Percentiles rank a stretch among this genome's conserved stretches.
These are phyloP conservation scores for Carassius carassius DNA, from an alignment of 2,113 vertebrate genomes.

Conservation along the genomic window DNA sequence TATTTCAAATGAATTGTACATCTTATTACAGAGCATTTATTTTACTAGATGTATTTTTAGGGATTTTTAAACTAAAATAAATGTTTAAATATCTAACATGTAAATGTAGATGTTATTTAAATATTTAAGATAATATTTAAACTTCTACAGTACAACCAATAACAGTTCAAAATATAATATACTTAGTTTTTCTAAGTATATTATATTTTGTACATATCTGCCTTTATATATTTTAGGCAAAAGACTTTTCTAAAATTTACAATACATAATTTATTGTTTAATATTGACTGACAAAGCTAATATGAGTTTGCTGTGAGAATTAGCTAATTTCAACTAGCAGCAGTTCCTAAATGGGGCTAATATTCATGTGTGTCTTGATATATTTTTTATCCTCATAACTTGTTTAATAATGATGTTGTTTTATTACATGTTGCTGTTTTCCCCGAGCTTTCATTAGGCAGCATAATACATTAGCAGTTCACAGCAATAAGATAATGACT, in stretches of 20 bases:
- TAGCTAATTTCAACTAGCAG: background rate
- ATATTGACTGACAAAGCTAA: background rate
- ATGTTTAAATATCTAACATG: no score
- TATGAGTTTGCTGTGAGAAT: background rate
- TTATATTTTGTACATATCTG: background rate
- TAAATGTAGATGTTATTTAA: no score
- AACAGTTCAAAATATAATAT: background rate
- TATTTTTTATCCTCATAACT: background rate
- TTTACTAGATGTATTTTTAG: background rate
- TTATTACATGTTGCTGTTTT: background rate
- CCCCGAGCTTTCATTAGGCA: slow-evolving; percentile 18
- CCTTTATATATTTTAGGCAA: background rate
- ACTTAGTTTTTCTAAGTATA: background rate
- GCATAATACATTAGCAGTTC: slow-evolving; percentile 12
- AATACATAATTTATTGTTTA: background rate
- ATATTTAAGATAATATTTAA: no score
- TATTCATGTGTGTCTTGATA: background rate
- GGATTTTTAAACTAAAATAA: background rate
- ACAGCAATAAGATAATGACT: background rate
- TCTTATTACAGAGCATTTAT: background rate
- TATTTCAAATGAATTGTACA: background rate
- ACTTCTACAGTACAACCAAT: no score
- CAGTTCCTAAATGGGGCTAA: background rate
- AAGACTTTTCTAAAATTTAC: background rate
- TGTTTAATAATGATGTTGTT: background rate